Conservation (phyloP, 2,113 vertebrate genomes). For the Crotalus viridis region DNA sequence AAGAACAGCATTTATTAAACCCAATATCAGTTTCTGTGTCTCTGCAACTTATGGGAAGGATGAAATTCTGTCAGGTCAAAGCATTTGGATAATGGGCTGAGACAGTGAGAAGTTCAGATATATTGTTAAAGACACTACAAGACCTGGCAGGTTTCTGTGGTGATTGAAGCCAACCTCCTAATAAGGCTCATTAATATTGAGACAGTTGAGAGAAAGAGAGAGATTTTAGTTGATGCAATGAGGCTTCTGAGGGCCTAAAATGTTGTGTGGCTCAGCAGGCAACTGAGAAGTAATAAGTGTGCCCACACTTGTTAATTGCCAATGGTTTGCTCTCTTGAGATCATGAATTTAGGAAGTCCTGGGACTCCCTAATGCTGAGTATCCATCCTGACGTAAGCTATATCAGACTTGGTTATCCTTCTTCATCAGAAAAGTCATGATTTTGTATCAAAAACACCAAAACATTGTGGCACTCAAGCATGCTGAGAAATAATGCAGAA, state of each 20-base stretch:
- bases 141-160: neutral
- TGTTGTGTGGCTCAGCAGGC: rapidly evolving
- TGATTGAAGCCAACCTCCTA: neutral
- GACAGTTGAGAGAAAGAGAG: neutral
- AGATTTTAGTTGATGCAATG: neutral
- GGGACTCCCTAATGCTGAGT: neutral
- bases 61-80: neutral
- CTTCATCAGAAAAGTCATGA: neutral
- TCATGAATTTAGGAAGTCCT: neutral
- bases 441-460: neutral
- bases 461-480: neutral
- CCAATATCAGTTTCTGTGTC: neutral
- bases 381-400: neutral
- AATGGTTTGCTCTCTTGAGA: neutral
- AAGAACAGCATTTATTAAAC: slow-evolving; percentile 2
- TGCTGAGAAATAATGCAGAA: neutral
- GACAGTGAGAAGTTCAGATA: neutral
- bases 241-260: neutral
- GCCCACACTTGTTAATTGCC: rapidly evolving
- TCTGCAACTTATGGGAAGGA: too few relatives aligned
- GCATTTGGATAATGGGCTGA: neutral
- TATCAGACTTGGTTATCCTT: too few relatives aligned
- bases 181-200: neutral
- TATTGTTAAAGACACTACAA: neutral
- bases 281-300: rapidly evolving